These are phyloP conservation scores for Tenualosa thibaudeaui DNA, from an alignment of 2,797 vertebrate species.

Conservation along the genomic window DNA sequence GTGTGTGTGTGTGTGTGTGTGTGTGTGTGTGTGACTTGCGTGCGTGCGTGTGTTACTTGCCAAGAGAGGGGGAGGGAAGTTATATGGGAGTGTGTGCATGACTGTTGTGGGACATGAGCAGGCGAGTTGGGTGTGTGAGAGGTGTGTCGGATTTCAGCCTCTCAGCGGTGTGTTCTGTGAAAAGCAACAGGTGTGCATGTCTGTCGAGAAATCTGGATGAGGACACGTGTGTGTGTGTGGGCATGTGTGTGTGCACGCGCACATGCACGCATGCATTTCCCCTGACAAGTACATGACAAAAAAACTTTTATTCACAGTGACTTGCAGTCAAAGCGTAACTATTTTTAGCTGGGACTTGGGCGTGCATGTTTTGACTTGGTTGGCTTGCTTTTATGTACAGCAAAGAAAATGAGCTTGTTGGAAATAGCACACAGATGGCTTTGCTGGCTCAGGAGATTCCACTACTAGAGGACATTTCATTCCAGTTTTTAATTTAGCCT, in stretches of 20 bases:
- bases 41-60: neutral
- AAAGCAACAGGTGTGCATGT: conserved; percentile 8
- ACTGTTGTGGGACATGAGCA: neutral
- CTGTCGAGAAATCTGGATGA: neutral
- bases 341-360: no score
- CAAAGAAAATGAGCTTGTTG: no score
- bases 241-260: neutral
- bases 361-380: no score
- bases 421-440: no score
- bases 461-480: neutral
- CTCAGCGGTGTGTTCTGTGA: conserved; percentile 7
- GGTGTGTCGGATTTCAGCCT: conserved; percentile 16
- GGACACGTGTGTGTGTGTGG: neutral
- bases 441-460: neutral
- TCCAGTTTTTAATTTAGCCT: neutral
- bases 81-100: neutral
- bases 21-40: neutral
- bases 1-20: neutral
- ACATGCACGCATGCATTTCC: no score
- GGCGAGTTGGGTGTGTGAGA: neutral
- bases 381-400: no score
- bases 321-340: neutral
- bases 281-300: no score
- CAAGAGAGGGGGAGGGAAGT: neutral
- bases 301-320: neutral